These are phyloP conservation scores for Drosophila jambulina DNA, from an alignment of 1,140 invertebrate genomes.

Conservation along the genomic window DNA sequence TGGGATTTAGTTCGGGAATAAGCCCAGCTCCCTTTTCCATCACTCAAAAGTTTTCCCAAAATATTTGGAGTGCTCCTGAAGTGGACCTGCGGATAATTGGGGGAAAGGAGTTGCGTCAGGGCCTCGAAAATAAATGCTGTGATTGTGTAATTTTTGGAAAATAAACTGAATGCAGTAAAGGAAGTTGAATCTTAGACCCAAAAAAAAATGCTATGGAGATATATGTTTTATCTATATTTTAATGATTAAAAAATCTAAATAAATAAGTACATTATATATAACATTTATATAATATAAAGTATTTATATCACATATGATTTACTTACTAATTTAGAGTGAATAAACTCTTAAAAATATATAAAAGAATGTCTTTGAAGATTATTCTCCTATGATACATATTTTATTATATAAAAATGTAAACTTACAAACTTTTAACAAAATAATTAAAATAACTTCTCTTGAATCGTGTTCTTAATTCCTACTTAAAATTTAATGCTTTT, in stretches of 20 bases:
- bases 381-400: too few relatives aligned
- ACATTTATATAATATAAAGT: too few relatives aligned
- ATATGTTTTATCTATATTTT: too few relatives aligned
- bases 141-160: not conserved
- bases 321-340: not conserved
- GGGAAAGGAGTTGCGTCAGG: constrained; percentile 2
- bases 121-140: too few relatives aligned
- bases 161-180: not conserved
- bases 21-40: not conserved
- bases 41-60: constrained; percentile 5
- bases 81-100: not conserved
- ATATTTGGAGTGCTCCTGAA: constrained; percentile 17
- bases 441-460: not conserved
- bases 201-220: too few relatives aligned
- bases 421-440: not conserved
- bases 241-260: too few relatives aligned
- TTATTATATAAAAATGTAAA: not conserved
- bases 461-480: too few relatives aligned
- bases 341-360: not conserved
- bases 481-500: not conserved
- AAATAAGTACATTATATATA: too few relatives aligned
- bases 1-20: not conserved
- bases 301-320: not conserved
- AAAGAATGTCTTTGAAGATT: too few relatives aligned
- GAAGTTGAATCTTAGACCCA: too few relatives aligned